phyloP scores from a whole-genome alignment of 2,797 vertebrate genomes.

The Rousettus madagascariensis region DNA sequence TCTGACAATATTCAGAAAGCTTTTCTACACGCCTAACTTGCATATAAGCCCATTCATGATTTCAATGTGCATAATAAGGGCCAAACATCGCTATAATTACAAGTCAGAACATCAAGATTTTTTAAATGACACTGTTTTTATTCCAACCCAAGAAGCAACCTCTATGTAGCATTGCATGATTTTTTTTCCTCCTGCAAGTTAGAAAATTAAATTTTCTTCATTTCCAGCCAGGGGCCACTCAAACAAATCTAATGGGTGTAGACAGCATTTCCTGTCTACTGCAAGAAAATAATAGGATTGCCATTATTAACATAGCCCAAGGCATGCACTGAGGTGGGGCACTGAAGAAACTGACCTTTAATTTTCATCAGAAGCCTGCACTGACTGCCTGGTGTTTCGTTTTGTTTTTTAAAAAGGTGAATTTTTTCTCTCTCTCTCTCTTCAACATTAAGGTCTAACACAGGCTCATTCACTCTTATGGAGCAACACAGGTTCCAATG shows the following conservation, averaged over 20 bases:
- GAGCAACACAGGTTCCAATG: constrained; percentile 1
- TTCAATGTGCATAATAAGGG: not conserved
- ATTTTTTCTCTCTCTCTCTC: constrained; percentile 19
- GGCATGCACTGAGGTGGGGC: constrained; percentile 36
- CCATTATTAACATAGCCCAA: constrained; percentile 54
- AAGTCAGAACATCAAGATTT: constrained; percentile 42
- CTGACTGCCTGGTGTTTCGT: not conserved
- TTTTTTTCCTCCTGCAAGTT: constrained; percentile 42
- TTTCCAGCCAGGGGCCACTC: constrained; percentile 69
- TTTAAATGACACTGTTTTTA: not conserved
- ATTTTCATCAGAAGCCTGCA: constrained; percentile 55
- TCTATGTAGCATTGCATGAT: not conserved
- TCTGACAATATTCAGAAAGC: constrained; percentile 13
- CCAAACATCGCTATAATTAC: not conserved
- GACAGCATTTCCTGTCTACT: constrained; percentile 65
- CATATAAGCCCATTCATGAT: constrained; percentile 7
- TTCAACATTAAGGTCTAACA: constrained; percentile 32
- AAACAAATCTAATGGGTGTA: constrained; percentile 65
- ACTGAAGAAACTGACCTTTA: constrained; percentile 61
- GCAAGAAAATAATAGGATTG: constrained; percentile 70
- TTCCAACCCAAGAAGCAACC: not conserved
- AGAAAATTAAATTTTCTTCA: constrained; percentile 76
- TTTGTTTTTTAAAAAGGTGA: constrained; percentile 25
- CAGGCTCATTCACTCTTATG: constrained; percentile 24
- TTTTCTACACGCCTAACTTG: not conserved